phyloP scores from a whole-genome alignment of 92 coral and sea anemone species.

The Umimayanthus chanpuru region DNA sequence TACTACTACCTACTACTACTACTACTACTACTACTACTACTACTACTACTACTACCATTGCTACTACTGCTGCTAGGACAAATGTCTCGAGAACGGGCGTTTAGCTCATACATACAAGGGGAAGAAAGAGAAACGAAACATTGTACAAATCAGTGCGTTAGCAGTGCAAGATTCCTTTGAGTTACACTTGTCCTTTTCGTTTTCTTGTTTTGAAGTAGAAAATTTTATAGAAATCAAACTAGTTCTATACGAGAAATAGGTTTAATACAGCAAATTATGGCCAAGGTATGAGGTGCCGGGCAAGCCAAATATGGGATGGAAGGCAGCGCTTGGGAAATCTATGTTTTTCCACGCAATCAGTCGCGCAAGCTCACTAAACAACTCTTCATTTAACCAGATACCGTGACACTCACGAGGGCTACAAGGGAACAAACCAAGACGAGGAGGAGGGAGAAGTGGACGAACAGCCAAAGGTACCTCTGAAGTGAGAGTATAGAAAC shows the following conservation, averaged over 20 bases:
- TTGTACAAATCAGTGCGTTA: too few relatives aligned
- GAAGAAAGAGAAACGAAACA: too few relatives aligned
- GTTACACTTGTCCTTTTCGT: background rate
- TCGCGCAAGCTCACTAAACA: slow-evolving; percentile 11
- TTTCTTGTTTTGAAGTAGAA: too few relatives aligned
- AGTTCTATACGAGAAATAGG: background rate
- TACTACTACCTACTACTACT: background rate
- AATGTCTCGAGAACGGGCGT: too few relatives aligned
- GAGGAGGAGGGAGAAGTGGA: slow-evolving; percentile 39
- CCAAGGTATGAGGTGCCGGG: slow-evolving; percentile 13
- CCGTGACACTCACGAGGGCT: slow-evolving; percentile 38
- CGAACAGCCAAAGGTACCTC: slow-evolving; percentile 42
- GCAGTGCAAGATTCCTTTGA: background rate
- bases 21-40: background rate
- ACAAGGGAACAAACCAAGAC: slow-evolving; percentile 25
- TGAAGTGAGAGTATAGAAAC: slow-evolving; percentile 1
- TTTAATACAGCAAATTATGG: slow-evolving; percentile 13
- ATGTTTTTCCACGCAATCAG: slow-evolving; percentile 29
- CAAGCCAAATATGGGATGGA: background rate
- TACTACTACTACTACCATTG: background rate
- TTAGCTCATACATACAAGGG: too few relatives aligned
- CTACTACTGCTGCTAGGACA: too few relatives aligned
- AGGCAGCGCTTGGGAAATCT: slow-evolving; percentile 15
- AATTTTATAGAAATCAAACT: too few relatives aligned
- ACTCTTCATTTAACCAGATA: slow-evolving; percentile 35